These are phyloP conservation scores for Rhopalosiphum maidis DNA, from an alignment of 1,140 invertebrate genomes.

Conservation along the genomic window DNA sequence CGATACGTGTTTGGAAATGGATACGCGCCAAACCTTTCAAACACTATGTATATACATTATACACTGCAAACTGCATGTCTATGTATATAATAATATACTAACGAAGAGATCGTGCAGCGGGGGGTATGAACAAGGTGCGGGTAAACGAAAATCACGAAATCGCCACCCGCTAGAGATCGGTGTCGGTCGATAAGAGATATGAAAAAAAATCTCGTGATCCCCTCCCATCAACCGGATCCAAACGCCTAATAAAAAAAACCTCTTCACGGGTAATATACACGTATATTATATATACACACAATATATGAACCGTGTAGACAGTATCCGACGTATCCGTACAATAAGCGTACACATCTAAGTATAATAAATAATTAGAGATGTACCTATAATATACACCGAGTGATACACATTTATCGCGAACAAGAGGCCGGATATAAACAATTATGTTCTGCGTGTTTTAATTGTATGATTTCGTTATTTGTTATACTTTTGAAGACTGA, in stretches of 20 bases:
- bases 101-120: neutral
- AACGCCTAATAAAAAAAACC: constrained; percentile 35
- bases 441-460: neutral
- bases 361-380: neutral
- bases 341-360: neutral
- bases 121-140: neutral
- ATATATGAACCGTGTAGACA: neutral
- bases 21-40: no score
- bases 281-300: neutral
- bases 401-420: neutral
- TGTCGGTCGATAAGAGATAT: constrained; percentile 14
- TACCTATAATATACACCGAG: no score
- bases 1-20: no score
- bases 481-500: neutral
- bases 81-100: neutral
- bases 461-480: neutral
- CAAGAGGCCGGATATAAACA: neutral
- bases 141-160: constrained; percentile 25
- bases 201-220: neutral
- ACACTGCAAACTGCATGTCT: neutral
- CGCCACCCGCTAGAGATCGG: neutral
- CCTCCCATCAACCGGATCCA: neutral
- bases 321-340: neutral
- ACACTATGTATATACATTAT: no score
- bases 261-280: neutral